Base-by-base conservation (phyloP, 2,888 invertebrate genomes). In the Cenopis cana region DNA sequence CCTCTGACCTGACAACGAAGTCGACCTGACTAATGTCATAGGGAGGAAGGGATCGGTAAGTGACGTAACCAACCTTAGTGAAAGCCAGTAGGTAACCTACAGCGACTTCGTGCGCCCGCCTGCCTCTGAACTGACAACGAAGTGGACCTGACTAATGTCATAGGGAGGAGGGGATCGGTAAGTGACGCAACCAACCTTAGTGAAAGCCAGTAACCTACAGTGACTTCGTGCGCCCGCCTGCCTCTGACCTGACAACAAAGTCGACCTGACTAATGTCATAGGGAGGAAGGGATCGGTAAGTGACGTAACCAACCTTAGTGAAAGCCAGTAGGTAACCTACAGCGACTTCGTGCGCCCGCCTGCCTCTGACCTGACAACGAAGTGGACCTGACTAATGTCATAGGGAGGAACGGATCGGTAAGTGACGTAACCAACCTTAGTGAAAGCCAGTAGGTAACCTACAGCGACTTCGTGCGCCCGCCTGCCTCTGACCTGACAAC, bases 401-500 rank as follows among this genome's bases (percentile, higher is more conserved):
- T 93, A 36, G 93, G 89, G n/a, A 89, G 88, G 78, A 91, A 89
- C 71, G 94, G 94, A 75, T 91, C 93, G 64, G 94, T 94, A 77
- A 24, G 12, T 12, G 8, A 95, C 89, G 33, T 33, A 33, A 33
- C 33, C 91, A n/a, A 0, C 90, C 95, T 67, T 88, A 87, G 46
- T 84, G 91, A 0, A 93, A 94, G 55, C 78, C 88, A 0, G 92
- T n/a, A n/a, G n/a, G n/a, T 94, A 0, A 83, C 88, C 12, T 94
- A 94, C 80, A 91, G 93, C 0, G 91, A 93, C 73, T 93, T 89
- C 79, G 94, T 95, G 57, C 86, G 94, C 36, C 95, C 0, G 93
- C 95, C 11, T 95, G 95, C 77, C 86, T 95, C 17, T 95, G 95
- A 95, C 91, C 90, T 0, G 94, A 93, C 79, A 93, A 92, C 74